Percentiles rank a stretch among this genome's conserved stretches.
Evolutionary conservation across 1,140 invertebrate genomes (phyloP).

Genomic region (Leptinotarsa lineolata): DNA sequence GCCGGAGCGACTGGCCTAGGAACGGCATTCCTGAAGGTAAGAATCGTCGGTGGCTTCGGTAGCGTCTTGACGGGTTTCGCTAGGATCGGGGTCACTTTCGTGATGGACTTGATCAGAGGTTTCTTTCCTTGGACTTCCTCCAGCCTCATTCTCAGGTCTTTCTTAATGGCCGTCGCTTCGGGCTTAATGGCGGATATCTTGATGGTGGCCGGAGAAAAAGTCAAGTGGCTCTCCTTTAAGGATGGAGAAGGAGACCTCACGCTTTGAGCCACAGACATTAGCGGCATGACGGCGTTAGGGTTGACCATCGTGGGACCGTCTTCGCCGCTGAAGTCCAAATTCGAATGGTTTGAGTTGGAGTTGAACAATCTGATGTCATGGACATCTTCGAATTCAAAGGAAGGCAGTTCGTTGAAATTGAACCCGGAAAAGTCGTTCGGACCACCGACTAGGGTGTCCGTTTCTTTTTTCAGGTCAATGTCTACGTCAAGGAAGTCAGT

Average conservation of each 20-base stretch:
- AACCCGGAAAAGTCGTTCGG: slow-evolving; percentile 65
- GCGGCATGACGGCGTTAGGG: slow-evolving; percentile 73
- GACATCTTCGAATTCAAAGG: slow-evolving; percentile 66
- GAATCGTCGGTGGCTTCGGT: slow-evolving; percentile 39
- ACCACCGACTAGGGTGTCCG: slow-evolving; percentile 74
- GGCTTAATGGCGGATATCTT: slow-evolving; percentile 61
- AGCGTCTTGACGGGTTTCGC: slow-evolving; percentile 48
- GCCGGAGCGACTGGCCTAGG: slow-evolving; percentile 37
- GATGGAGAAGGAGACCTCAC: slow-evolving; percentile 57
- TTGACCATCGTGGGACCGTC: slow-evolving; percentile 78
- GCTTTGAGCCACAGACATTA: slow-evolving; percentile 53
- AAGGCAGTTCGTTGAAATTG: slow-evolving; percentile 69
- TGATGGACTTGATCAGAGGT: slow-evolving; percentile 52
- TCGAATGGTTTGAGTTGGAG: slow-evolving; percentile 64
- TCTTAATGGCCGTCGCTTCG: slow-evolving; percentile 45
- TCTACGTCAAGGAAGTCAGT: slow-evolving; percentile 74
- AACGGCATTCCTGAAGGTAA: slow-evolving; percentile 48
- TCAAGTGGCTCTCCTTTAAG: slow-evolving; percentile 66
- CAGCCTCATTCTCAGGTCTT: slow-evolving; percentile 51
- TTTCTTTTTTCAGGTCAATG: slow-evolving; percentile 81
- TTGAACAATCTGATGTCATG: slow-evolving; percentile 61
- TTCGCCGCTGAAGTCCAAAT: slow-evolving; percentile 71
- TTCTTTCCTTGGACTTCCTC: slow-evolving; percentile 56
- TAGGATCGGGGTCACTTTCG: slow-evolving; percentile 51
- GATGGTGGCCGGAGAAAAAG: slow-evolving; percentile 67